phyloP scores from a whole-genome alignment of 2,113 vertebrate species.

The Origma solitaria region DNA sequence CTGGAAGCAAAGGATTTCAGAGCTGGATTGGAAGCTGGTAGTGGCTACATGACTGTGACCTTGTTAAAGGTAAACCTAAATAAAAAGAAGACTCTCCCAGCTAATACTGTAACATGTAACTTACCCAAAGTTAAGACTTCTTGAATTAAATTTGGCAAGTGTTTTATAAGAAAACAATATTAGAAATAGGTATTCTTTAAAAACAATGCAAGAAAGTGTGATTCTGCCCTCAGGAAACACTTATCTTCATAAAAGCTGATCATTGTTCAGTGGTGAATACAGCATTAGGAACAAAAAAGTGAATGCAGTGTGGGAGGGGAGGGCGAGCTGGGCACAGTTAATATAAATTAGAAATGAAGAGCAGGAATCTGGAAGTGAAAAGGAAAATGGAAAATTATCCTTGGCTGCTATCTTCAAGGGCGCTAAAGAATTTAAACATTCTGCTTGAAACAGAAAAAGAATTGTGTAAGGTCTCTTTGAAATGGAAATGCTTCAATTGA shows the following conservation, averaged over 20 bases:
- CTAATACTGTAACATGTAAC: neutral
- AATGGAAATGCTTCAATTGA: slow-evolving; percentile 53
- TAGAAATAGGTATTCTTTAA: neutral
- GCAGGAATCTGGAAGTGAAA: slow-evolving; percentile 8
- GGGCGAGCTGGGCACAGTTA: neutral
- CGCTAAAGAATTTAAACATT: neutral
- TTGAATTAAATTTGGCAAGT: neutral
- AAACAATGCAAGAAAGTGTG: neutral
- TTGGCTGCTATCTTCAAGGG: slow-evolving; percentile 36
- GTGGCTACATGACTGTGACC: neutral
- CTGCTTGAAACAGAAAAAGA: slow-evolving; percentile 11
- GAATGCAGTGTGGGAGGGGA: neutral
- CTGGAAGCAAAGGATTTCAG: neutral
- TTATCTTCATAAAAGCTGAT: neutral
- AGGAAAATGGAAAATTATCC: slow-evolving; percentile 31
- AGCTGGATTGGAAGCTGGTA: neutral
- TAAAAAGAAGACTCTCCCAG: neutral
- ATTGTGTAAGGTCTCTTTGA: slow-evolving; percentile 33
- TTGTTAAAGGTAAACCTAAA: neutral
- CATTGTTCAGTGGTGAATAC: neutral
- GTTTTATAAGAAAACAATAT: neutral
- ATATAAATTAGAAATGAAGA: slow-evolving; percentile 31
- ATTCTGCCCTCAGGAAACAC: neutral
- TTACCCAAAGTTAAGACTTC: neutral
- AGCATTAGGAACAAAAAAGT: neutral